Percentiles rank a stretch among this genome's conserved stretches.
Conservation (phyloP, 35 echinoderm and acorn worm species). For the Nesometra sesokonis region DNA sequence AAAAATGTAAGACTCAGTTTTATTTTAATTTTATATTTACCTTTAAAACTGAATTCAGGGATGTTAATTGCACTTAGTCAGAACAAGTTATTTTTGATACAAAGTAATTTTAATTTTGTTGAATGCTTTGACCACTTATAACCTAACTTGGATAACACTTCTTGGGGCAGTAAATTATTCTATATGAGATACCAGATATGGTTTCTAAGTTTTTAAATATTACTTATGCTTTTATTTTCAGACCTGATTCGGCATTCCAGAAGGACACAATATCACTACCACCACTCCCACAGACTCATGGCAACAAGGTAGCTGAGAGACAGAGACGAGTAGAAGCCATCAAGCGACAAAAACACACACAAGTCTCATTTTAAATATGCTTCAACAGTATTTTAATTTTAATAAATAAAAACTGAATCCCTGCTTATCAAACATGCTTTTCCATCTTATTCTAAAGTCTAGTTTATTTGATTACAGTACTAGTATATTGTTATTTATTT, state of each 20-base stretch:
- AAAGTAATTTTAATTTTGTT: too few species aligned
- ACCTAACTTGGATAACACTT: background rate
- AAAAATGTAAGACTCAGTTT: slow-evolving; percentile 75
- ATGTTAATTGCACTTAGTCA: too few species aligned
- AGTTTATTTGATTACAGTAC: too few species aligned
- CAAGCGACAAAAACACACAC: slow-evolving; percentile 63
- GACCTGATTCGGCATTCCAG: slow-evolving; percentile 80
- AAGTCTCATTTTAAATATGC: background rate
- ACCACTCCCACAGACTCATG: slow-evolving; percentile 79
- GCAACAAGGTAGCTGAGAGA: slow-evolving; percentile 76
- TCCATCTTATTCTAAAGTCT: too few species aligned
- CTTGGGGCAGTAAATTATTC: background rate
- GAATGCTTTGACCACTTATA: background rate
- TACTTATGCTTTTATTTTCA: slow-evolving; percentile 14
- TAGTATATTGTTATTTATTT: too few species aligned
- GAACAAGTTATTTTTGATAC: too few species aligned
- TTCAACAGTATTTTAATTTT: too few species aligned
- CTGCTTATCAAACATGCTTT: too few species aligned
- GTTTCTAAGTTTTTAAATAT: background rate
- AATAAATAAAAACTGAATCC: too few species aligned
- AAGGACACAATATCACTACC: slow-evolving; percentile 80
- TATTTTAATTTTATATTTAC: too few species aligned
- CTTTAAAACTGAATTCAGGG: too few species aligned
- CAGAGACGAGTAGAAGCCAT: slow-evolving; percentile 86
- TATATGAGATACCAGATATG: background rate